A percentile compares a stretch with the other conserved stretches of the same genome.
Conservation (phyloP, 2,797 vertebrate species). For the Spinibarbus caldwelli region DNA sequence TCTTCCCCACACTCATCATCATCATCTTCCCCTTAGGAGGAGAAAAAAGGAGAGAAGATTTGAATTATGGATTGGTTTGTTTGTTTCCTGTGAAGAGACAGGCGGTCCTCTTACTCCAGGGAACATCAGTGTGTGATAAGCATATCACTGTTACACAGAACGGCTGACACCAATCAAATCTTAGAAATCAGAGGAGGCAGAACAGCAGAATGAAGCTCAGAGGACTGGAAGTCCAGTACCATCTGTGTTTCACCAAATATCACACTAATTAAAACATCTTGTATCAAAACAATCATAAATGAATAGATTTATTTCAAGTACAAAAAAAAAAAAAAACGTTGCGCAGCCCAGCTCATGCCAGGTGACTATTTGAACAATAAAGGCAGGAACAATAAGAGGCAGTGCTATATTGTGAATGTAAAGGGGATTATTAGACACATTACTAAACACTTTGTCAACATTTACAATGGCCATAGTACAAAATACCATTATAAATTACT, state of each 20-base stretch:
- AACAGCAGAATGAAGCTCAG: neutral
- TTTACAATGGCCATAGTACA: neutral
- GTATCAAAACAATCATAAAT: neutral
- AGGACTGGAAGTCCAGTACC: neutral
- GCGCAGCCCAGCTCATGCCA: too few relatives aligned
- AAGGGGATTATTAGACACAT: neutral
- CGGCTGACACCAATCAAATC: neutral
- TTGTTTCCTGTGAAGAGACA: constrained; percentile 1
- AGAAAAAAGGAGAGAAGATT: neutral
- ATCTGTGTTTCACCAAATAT: neutral
- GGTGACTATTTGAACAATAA: neutral
- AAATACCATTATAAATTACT: neutral
- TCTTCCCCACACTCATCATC: constrained; percentile 87
- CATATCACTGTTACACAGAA: neutral
- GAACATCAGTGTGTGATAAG: constrained; percentile 15
- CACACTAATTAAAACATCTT: neutral
- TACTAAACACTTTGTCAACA: neutral
- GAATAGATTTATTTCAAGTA: too few relatives aligned
- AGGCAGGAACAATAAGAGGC: neutral
- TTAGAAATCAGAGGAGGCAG: neutral
- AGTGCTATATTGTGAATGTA: neutral
- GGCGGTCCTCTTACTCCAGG: neutral
- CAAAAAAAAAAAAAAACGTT: neutral
- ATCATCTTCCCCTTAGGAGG: constrained; percentile 75
- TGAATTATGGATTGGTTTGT: neutral